Base-by-base conservation (phyloP, 2,113 vertebrate species). In the Oreotrochilus melanogaster region DNA sequence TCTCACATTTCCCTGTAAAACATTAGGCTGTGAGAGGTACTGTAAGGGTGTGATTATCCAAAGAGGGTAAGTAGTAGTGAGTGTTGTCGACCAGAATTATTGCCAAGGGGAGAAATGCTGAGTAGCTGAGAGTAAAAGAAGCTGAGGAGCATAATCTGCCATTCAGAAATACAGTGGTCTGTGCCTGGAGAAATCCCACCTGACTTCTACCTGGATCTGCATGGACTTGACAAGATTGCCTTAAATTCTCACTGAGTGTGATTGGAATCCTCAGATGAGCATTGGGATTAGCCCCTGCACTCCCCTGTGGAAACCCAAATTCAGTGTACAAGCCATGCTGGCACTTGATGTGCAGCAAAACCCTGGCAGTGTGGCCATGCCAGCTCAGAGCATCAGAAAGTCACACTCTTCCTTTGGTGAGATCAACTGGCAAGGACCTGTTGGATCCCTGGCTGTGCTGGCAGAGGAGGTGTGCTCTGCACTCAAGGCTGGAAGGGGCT, bases 41-140 rank as follows among this genome's bases (percentile, higher is more conserved):
- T 50, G 65, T 83, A 92, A 95, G 93, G 95, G 93, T 94, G 93
- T 97, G 93, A 96, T 97, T 96, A 97, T 93, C 74, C 95, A 78
- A 84, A 90, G 72, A 83, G 90, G 76, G 79, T 93, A 75, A 95
- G 88, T 50, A 93, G 53, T 84, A 67, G 85, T 84, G 88, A 91
- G 75, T 5, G 1, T 60, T 88, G 72, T 43, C 12, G 14, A 69
- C 56, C 84, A 74, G 65, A 83, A 93, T 92, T 96, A 61, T 72
- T 88, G 17, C 65, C 54, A 70, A 66, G 43, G 43, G 47, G 39
- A 86, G 82, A 90, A 92, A 61, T 65, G n/a, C 85, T 81, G 80
- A 37, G 35, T 86, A 74, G 75, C 53, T 60, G 67, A 33, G 45
- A 88, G 64, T 1, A 66, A 69, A 43, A 19, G 81, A 62, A 48